Base-by-base conservation (phyloP, 2,888 invertebrate genomes). In the Tetranychus piercei region DNA sequence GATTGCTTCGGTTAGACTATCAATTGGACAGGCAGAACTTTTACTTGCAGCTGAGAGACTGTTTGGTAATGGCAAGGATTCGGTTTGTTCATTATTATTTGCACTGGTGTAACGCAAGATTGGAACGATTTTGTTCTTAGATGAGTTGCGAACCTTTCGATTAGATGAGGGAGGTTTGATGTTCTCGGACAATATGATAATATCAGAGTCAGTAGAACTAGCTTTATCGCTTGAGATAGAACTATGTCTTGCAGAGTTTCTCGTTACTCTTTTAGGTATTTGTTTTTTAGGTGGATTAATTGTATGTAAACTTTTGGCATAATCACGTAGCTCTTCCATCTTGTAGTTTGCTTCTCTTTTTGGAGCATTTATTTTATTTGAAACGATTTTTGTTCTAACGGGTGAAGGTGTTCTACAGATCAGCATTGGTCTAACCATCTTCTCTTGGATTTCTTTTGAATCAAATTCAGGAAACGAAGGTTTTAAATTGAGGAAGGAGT, bases 301-400 rank as follows among this genome's bases (percentile, higher is more conserved):
- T 15, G 11, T 7, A 15, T 72, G 70, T 71, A 74, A 66, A 11
- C 43, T 64, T 3, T 9, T 23, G 9, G 71, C 11, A 65, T 74
- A 74, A 64, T 74, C 74, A 7, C 22, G 7, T 9, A 74, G n/a
- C 15, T 74, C 74, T 20, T 71, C 43, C 55, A 23, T 55, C 43
- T 64, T 71, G 23, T 65, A 74, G n/a, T 55, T 20, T 6, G n/a
- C 22, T 11, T 74, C 71, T 22, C 71, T 45, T 23, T 74, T 64
- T 55, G 74, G 74, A 55, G 74, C 74, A 22, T 72, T 71, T 34
- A 74, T 55, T 22, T 4, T 4, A 23, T 23, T 69, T 22, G 66
- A 66, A 7, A 20, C 15, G 15, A 11, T 69, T 20, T 69, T 69
- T 6, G n/a, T 15, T 22, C 7, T 64, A 11, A 44, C 7, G 43